Conservation (phyloP, 2,113 vertebrate species). For the Albula glossodonta region DNA sequence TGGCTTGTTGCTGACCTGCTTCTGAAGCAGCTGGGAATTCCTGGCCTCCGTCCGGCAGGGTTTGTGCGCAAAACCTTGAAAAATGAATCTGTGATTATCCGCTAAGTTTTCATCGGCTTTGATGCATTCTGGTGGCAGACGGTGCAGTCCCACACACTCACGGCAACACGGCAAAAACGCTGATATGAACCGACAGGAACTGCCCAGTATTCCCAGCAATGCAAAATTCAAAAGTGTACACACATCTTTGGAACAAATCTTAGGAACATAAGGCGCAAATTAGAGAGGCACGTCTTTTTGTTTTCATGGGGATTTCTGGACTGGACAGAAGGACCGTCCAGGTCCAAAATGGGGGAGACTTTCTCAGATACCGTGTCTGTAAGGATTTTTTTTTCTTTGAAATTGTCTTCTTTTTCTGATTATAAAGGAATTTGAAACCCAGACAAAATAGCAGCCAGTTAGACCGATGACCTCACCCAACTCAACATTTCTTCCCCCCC, state of each 20-base stretch:
- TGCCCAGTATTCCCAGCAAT: neutral
- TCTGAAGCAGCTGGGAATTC: neutral
- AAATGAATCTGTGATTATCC: neutral
- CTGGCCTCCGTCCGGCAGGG: neutral
- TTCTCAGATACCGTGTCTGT: neutral
- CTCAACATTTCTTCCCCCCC: conserved; percentile 8
- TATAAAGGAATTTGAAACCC: conserved; percentile 34
- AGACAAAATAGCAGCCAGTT: conserved; percentile 37
- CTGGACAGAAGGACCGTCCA: neutral
- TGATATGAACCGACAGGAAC: neutral
- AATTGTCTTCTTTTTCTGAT: conserved; percentile 13
- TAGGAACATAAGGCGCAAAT: neutral
- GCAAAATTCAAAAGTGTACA: neutral
- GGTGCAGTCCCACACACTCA: neutral
- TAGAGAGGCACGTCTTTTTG: neutral
- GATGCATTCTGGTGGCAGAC: too few species aligned
- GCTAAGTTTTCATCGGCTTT: too few species aligned
- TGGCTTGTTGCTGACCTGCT: neutral
- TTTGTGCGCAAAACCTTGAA: neutral
- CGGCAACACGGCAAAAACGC: neutral
- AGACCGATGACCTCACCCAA: conserved; percentile 32
- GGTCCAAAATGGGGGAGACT: neutral
- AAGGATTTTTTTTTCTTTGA: neutral
- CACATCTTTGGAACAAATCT: neutral
- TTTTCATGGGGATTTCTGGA: neutral